Base-by-base conservation (phyloP, 1,140 invertebrate genomes). In the Amphibalanus amphitrite region DNA sequence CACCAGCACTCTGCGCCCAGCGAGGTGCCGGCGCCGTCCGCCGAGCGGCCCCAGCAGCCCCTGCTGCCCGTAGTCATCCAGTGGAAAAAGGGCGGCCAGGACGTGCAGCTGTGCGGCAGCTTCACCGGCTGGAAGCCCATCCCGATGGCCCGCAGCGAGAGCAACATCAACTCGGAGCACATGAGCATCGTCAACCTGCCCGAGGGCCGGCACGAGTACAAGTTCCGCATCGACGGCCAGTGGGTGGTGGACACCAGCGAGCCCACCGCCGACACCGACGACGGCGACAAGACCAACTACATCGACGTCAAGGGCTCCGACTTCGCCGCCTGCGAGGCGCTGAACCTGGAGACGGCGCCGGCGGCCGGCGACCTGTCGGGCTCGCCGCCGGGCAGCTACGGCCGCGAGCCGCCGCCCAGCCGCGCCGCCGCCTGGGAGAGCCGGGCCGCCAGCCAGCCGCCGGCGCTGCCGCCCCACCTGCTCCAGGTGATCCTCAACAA, bases 401-500 rank as follows among this genome's bases (percentile, higher is more conserved):
- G 64, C 3, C 64, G 26, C 23, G 23, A 65, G 23, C 23, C 26
- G 23, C 64, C 64, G 6, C 6, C 20, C 4, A n/a, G 26, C 20
- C 64, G 64, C 25, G 6, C 64, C 33, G 33, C 33, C 15, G 33
- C 33, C 33, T 38, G 33, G 64, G 23, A 26, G 4, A 3, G 6
- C 20, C 23, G 23, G 64, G 6, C 23, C 4, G 26, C 64, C 26
- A 26, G 6, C 6, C 64, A 65, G 64, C 64, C 64, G 23, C 97
- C 97, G 15, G 91, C 98, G 75, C 83, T 99, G 74, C 97, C 97
- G 40, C 97, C 97, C 38, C 95, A 98, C 83, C 82, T 99, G 69
- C 83, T 98, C 26, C 95, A 98, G 86, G 96, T 99, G 79, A 99
- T 99, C 78, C 84, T 99, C 3, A 99, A 99, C 81, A 98, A 98